Conservation (phyloP, 92 coral and sea anemone genomes). For the Palythoa grandis region DNA sequence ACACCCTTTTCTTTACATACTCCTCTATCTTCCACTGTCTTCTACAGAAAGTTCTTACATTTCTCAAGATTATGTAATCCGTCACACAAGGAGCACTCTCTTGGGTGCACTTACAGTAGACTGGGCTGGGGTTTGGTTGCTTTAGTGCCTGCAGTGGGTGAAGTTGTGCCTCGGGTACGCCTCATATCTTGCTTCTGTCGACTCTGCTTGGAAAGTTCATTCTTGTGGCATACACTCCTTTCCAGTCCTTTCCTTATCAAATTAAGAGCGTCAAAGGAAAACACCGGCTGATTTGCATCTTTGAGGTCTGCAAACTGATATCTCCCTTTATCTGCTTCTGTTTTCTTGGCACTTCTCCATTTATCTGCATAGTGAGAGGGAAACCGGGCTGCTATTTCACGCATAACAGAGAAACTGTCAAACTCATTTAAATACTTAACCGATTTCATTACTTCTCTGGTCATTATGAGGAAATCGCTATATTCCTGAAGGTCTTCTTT, state of each 20-base stretch:
- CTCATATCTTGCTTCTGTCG: constrained; percentile 6
- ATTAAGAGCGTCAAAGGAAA: constrained; percentile 31
- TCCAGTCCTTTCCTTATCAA: constrained; percentile 30
- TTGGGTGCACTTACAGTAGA: neutral
- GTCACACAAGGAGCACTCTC: constrained; percentile 4
- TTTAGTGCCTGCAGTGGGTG: neutral
- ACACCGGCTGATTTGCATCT: constrained; percentile 49
- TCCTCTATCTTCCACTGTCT: constrained; percentile 54
- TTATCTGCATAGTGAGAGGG: constrained; percentile 28
- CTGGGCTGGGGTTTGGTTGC: neutral
- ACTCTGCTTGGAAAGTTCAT: neutral
- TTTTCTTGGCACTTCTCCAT: constrained; percentile 49
- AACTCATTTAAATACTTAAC: constrained; percentile 47
- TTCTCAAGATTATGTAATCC: constrained; percentile 35
- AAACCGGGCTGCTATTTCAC: constrained; percentile 34
- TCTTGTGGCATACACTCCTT: neutral
- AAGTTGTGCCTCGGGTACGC: constrained; percentile 31
- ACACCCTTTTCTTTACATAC: constrained; percentile 50
- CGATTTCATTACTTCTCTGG: constrained; percentile 42
- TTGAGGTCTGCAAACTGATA: constrained; percentile 38
- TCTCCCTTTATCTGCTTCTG: constrained; percentile 35
- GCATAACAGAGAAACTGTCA: constrained; percentile 38
- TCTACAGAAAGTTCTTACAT: constrained; percentile 58
- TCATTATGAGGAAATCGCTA: constrained; percentile 36
- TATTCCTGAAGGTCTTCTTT: constrained; percentile 18